Base-by-base conservation (phyloP, 2,113 vertebrate genomes). In the Planiliza haematocheilus region DNA sequence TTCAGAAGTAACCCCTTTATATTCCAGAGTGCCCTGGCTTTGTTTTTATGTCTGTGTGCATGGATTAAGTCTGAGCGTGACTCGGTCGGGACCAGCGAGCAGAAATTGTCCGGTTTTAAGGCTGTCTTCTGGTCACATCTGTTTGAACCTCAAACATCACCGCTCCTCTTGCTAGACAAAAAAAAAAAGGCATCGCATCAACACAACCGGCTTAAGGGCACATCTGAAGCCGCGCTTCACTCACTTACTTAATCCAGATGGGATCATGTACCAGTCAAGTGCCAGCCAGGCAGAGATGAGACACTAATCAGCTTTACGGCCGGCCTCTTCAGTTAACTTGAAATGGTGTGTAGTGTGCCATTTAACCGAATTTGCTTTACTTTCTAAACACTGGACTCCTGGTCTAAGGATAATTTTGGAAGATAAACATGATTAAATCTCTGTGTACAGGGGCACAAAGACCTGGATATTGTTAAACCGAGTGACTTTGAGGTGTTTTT, bases 221-320 rank as follows among this genome's bases (percentile, higher is more conserved):
- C 48, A 2, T 45, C 30, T 59, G 37, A 58, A 48, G 39, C 0
- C 1, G 14, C 1, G 36, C 12, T 7, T 49, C 16, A 55, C 70
- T 53, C 10, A 55, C 30, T 61, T 38, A 16, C 42, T 60, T 65
- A 1, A 45, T 73, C 63, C 64, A 38, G 34, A 50, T 18, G 1
- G 1, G 36, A 62, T 74, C 45, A 7, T 42, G 42, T 45, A 58
- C 17, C 50, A 71, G 50, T 73, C 67, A 76, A 51, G 51, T 2
- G 18, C 45, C 49, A 10, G 17, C 53, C 21, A 17, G 39, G 34
- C 10, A 18, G 43, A 73, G 46, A 60, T 30, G 43, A 68, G 36
- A 38, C 4, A 43, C 18, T 36, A 13, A 39, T 53, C 36, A 57
- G 17, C 1, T 10, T 1, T 4, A 24, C 24, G 24, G 5, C 24